Conservation (phyloP, 2,797 vertebrate genomes). For the Notolabrus celidotus region DNA sequence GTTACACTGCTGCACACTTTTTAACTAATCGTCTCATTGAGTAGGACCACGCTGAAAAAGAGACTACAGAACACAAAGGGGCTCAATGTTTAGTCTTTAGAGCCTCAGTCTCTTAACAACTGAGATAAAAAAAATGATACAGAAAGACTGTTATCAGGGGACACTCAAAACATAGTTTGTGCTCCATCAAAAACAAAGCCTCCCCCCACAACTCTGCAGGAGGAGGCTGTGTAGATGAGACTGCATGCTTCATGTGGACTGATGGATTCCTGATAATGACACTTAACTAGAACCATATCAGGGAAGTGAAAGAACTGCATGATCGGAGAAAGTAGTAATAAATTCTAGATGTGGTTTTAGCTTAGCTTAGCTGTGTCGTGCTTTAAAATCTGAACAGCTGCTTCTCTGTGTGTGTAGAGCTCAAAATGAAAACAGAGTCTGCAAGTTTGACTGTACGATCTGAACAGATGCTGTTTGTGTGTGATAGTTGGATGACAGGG, state of each 20-base stretch:
- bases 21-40: constrained; percentile 43
- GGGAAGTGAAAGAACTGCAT: constrained; percentile 70
- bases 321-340: constrained; percentile 60
- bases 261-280: constrained; percentile 50
- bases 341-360: constrained; percentile 62
- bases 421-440: constrained; percentile 55
- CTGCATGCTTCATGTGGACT: constrained; percentile 69
- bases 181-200: constrained; percentile 54
- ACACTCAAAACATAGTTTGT: constrained; percentile 56
- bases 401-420: constrained; percentile 56
- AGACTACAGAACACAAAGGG: constrained; percentile 55
- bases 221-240: constrained; percentile 58
- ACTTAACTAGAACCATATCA: constrained; percentile 44
- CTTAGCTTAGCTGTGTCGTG: constrained; percentile 67
- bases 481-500: constrained; percentile 73
- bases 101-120: constrained; percentile 45
- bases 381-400: constrained; percentile 60
- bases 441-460: constrained; percentile 53
- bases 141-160: constrained; percentile 42
- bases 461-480: constrained; percentile 61
- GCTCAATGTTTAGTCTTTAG: constrained; percentile 55
- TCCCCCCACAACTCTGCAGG: constrained; percentile 27
- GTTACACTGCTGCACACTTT: constrained; percentile 55
- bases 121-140: constrained; percentile 32
- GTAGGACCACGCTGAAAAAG: constrained; percentile 42